Percentiles rank a stretch among this genome's conserved stretches.
Conservation (phyloP, 2,888 invertebrate species). For the Panzeria rudis region DNA sequence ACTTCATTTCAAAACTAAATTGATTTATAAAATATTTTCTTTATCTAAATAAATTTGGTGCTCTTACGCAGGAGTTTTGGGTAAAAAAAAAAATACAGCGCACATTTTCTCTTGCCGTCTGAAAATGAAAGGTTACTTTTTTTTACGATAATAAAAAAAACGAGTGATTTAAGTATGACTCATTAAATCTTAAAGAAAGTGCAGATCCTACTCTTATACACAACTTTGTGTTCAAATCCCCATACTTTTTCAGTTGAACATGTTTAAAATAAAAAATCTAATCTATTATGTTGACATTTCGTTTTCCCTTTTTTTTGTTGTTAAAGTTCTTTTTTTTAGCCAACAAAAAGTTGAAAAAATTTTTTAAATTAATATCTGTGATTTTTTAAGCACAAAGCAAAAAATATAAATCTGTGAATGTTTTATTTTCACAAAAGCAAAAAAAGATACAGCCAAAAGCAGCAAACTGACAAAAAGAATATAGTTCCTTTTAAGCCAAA, state of each 20-base stretch:
- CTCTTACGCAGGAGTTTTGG: too few species aligned
- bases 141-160: not conserved
- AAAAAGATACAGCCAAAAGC: constrained; percentile 26
- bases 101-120: too few species aligned
- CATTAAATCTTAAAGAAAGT: not conserved
- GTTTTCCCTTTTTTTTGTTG: constrained; percentile 54
- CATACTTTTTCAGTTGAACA: constrained; percentile 10
- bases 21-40: too few species aligned
- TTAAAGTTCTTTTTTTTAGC: constrained; percentile 29
- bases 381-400: constrained; percentile 45
- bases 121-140: not conserved
- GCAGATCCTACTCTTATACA: not conserved
- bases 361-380: constrained; percentile 65
- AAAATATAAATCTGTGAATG: constrained; percentile 51
- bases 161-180: not conserved
- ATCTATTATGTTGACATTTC: constrained; percentile 67
- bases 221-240: constrained; percentile 8
- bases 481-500: constrained; percentile 43
- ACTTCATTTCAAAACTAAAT: too few species aligned
- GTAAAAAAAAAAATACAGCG: too few species aligned
- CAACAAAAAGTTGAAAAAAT: constrained; percentile 31
- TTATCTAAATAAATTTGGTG: too few species aligned
- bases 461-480: constrained; percentile 28
- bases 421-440: constrained; percentile 21
- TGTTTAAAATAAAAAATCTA: constrained; percentile 32